These are phyloP conservation scores for Thaumatotibia leucotreta DNA, from an alignment of 1,140 invertebrate species.

Conservation along the genomic window DNA sequence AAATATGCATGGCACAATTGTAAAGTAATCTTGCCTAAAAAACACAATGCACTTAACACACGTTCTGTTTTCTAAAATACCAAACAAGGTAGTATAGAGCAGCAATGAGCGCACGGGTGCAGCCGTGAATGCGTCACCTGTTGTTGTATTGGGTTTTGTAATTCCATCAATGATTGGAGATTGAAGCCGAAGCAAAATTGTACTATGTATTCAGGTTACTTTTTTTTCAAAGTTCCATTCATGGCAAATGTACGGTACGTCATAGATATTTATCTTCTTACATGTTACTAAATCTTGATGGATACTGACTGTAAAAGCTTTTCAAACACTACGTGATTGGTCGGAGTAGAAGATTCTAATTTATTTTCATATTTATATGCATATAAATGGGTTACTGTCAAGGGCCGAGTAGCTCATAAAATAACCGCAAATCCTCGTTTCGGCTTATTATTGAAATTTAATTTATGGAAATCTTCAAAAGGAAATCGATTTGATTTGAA, in stretches of 20 bases:
- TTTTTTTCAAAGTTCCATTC: too few relatives aligned
- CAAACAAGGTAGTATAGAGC: not conserved
- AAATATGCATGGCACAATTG: too few relatives aligned
- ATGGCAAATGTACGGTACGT: too few relatives aligned
- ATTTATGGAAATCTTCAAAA: not conserved
- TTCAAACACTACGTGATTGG: not conserved
- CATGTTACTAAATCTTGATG: not conserved
- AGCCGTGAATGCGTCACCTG: conserved; percentile 52
- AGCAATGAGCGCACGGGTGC: not conserved
- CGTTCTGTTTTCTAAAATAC: not conserved
- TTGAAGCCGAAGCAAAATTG: not conserved
- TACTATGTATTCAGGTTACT: too few relatives aligned
- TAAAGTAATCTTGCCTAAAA: not conserved
- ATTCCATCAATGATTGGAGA: conserved; percentile 28
- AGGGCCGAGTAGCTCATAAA: not conserved
- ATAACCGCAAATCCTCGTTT: not conserved
- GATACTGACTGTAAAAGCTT: not conserved
- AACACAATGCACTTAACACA: not conserved
- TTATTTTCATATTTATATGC: not conserved
- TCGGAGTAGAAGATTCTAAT: not conserved
- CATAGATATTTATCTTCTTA: too few relatives aligned
- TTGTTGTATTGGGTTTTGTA: conserved; percentile 44
- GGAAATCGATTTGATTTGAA: not conserved
- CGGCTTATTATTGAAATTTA: not conserved
- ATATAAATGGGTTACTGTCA: not conserved